These are phyloP conservation scores for Scolopax rusticola DNA, from an alignment of 2,797 vertebrate genomes.

Conservation along the genomic window DNA sequence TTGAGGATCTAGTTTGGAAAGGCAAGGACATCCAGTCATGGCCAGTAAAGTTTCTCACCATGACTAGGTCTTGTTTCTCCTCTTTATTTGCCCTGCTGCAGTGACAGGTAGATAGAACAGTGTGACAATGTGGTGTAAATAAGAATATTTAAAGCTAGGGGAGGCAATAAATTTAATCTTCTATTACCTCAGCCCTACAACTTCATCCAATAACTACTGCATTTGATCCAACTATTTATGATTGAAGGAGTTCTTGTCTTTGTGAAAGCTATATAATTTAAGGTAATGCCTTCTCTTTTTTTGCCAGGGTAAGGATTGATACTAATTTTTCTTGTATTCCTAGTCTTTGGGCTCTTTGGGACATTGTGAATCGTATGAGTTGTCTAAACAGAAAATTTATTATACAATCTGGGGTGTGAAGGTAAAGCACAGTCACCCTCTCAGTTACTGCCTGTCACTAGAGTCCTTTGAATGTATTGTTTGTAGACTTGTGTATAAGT, in stretches of 20 bases:
- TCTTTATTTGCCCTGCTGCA: background rate
- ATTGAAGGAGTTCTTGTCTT: conserved; percentile 10
- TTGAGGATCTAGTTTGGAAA: background rate
- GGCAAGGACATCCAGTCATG: background rate
- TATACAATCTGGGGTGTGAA: conserved; percentile 11
- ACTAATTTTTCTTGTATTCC: conserved; percentile 9
- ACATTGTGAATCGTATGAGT: background rate
- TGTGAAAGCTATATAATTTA: conserved; percentile 39
- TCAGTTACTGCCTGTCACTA: conserved; percentile 5
- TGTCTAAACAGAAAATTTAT: conserved; percentile 46
- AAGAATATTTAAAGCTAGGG: conserved; percentile 1
- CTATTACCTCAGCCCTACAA: conserved; percentile 18
- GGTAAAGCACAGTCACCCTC: conserved; percentile 20
- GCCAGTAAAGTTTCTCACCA: background rate
- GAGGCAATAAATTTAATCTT: conserved; percentile 1
- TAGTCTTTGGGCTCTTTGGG: background rate
- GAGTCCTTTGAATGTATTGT: background rate
- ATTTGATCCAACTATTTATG: conserved; percentile 19
- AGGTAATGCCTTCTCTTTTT: background rate
- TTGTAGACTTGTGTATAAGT: background rate
- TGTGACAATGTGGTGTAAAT: background rate
- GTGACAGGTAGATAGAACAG: background rate
- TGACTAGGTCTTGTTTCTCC: background rate
- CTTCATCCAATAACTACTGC: conserved; percentile 28
- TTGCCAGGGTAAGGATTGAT: background rate